phyloP scores from a whole-genome alignment of 1,140 invertebrate genomes.

The Hestina assimilis region DNA sequence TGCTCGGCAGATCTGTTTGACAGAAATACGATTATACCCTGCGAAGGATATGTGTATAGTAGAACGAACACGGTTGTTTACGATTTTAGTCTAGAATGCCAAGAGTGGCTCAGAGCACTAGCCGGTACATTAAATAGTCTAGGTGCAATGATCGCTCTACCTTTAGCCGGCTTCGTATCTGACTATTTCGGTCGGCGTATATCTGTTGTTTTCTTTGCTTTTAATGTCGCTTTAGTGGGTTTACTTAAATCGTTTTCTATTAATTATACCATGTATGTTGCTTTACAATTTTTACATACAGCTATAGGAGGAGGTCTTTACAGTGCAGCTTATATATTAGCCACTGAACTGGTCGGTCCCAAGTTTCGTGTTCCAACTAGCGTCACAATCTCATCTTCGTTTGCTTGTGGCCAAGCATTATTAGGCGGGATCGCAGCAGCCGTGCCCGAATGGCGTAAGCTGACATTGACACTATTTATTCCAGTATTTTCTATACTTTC shows the following conservation, averaged over 20 bases:
- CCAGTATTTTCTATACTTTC: conserved; percentile 82
- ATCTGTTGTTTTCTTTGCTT: conserved; percentile 59
- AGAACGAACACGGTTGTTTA: conserved; percentile 62
- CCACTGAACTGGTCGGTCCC: conserved; percentile 88
- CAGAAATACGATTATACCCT: conserved; percentile 44
- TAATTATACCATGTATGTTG: conserved; percentile 62
- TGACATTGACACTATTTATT: conserved; percentile 83
- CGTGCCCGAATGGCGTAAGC: conserved; percentile 83
- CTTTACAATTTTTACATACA: conserved; percentile 60
- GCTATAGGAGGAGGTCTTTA: conserved; percentile 64
- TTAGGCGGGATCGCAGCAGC: conserved; percentile 84
- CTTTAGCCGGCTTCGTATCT: conserved; percentile 60
- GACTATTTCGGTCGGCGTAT: conserved; percentile 56
- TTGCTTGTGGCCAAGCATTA: conserved; percentile 85
- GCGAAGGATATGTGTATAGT: conserved; percentile 54
- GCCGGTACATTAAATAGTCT: conserved; percentile 62
- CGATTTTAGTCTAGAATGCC: conserved; percentile 61
- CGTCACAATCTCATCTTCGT: conserved; percentile 84
- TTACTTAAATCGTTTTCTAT: conserved; percentile 57
- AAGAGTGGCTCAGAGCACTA: conserved; percentile 61
- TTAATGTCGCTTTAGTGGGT: conserved; percentile 56
- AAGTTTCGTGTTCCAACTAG: conserved; percentile 85
- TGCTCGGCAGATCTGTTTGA: conserved; percentile 52
- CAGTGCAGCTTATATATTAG: conserved; percentile 74
- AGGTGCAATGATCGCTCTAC: conserved; percentile 56